These are phyloP conservation scores for Petrocephalus zakoni DNA, from an alignment of 2,113 vertebrate genomes.

Conservation along the genomic window DNA sequence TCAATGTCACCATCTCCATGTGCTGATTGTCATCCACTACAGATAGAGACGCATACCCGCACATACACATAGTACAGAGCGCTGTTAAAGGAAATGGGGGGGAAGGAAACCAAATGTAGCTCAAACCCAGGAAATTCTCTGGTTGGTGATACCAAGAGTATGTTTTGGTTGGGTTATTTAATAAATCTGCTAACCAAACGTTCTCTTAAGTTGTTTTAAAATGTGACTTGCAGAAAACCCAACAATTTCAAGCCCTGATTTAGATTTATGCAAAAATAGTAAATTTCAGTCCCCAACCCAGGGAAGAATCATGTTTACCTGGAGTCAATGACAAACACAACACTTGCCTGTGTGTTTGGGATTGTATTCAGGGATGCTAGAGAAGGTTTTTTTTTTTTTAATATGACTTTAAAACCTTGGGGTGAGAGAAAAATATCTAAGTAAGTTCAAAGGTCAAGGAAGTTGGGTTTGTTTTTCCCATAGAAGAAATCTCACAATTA, in stretches of 20 bases:
- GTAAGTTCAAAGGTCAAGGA: constrained; percentile 17
- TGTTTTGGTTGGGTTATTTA: not conserved
- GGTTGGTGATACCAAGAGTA: not conserved
- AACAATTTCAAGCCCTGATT: constrained; percentile 20
- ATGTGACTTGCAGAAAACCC: constrained; percentile 28
- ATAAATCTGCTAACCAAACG: constrained; percentile 21
- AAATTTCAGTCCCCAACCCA: not conserved
- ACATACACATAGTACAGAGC: constrained; percentile 28
- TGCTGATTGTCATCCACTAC: constrained; percentile 71
- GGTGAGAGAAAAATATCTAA: not conserved
- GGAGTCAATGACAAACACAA: not conserved
- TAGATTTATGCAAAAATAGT: not conserved
- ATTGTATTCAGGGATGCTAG: not conserved
- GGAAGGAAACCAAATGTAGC: not conserved
- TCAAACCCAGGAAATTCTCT: not conserved
- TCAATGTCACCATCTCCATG: constrained; percentile 99
- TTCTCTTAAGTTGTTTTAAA: constrained; percentile 24
- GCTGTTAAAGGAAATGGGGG: not conserved
- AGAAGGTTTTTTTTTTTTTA: not conserved
- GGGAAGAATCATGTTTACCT: not conserved
- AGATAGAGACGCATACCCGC: constrained; percentile 35
- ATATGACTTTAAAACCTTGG: not conserved
- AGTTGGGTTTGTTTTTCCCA: not conserved
- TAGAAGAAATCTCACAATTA: constrained; percentile 39
- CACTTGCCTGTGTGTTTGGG: not conserved